These are phyloP conservation scores for Fabriciana adippe DNA, from an alignment of 2,888 invertebrate genomes.

Conservation along the genomic window DNA sequence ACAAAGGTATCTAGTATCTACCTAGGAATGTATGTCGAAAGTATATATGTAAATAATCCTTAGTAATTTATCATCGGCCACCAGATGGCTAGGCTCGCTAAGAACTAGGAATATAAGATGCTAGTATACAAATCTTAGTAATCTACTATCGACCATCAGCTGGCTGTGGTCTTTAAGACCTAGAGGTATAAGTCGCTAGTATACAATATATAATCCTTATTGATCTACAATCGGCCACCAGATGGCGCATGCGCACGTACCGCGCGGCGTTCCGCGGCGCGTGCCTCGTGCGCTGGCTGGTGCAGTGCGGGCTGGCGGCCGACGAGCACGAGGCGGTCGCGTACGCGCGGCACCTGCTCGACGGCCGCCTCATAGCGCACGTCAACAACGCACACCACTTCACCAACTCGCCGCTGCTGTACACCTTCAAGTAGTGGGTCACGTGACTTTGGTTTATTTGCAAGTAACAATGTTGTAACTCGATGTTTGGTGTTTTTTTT, in stretches of 20 bases:
- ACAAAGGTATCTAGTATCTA: too few relatives aligned
- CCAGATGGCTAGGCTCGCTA: too few relatives aligned
- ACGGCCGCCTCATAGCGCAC: slow-evolving; percentile 92
- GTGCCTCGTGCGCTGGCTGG: slow-evolving; percentile 93
- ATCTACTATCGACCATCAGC: too few relatives aligned
- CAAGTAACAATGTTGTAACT: too few relatives aligned
- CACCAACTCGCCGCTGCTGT: slow-evolving; percentile 90
- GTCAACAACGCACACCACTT: slow-evolving; percentile 93
- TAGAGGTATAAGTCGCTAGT: too few relatives aligned
- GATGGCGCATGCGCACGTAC: slow-evolving; percentile 91
- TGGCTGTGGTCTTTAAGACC: too few relatives aligned
- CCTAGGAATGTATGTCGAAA: too few relatives aligned
- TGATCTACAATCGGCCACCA: slow-evolving; percentile 48
- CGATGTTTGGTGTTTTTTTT: neutral
- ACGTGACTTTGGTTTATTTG: neutral
- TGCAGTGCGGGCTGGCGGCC: slow-evolving; percentile 89
- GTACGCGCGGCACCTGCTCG: slow-evolving; percentile 92
- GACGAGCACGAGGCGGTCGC: slow-evolving; percentile 90
- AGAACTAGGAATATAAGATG: too few relatives aligned
- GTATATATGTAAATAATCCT: too few relatives aligned
- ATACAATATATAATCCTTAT: too few relatives aligned
- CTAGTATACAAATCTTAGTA: too few relatives aligned
- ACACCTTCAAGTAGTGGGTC: slow-evolving; percentile 83
- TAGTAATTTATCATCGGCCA: too few relatives aligned
- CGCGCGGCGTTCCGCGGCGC: slow-evolving; percentile 91